Conservation (phyloP, 2,113 vertebrate genomes). For the Tyto alba region DNA sequence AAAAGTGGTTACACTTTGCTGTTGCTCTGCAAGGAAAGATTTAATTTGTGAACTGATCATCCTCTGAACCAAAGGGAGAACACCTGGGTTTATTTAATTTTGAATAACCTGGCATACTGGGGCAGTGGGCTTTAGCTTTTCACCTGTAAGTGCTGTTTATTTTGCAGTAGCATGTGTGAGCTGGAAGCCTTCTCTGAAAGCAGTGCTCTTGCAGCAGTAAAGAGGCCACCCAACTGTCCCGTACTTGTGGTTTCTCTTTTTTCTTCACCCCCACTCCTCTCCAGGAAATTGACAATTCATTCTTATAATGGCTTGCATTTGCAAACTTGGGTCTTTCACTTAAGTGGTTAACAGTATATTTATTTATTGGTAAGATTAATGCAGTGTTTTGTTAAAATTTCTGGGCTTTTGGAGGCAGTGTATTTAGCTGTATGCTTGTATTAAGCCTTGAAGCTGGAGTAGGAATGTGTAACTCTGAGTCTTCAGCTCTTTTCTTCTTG, state of each 20-base stretch:
- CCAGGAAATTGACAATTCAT: not conserved
- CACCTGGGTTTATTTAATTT: not conserved
- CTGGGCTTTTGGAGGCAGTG: not conserved
- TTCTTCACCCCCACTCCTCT: rapidly evolving
- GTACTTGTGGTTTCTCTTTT: not conserved
- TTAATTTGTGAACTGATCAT: not conserved
- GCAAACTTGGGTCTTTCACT: not conserved
- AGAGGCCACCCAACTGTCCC: not conserved
- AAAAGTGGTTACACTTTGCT: not conserved
- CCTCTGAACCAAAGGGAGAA: not conserved
- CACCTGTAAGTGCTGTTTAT: not conserved
- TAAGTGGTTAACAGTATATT: not conserved
- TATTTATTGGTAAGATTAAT: not conserved
- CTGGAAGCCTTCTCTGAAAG: not conserved
- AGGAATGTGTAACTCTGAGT: not conserved
- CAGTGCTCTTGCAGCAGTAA: not conserved
- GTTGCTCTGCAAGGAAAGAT: not conserved
- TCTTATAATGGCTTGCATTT: not conserved
- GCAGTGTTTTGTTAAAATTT: not conserved
- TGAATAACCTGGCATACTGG: not conserved
- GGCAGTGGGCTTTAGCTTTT: not conserved
- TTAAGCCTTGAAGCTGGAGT: not conserved
- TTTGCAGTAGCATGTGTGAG: not conserved
- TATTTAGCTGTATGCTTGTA: not conserved
- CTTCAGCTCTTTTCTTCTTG: not conserved